Evolutionary conservation across 1,140 invertebrate species (phyloP).

Genomic region (Drosophila nigrodunni): DNA sequence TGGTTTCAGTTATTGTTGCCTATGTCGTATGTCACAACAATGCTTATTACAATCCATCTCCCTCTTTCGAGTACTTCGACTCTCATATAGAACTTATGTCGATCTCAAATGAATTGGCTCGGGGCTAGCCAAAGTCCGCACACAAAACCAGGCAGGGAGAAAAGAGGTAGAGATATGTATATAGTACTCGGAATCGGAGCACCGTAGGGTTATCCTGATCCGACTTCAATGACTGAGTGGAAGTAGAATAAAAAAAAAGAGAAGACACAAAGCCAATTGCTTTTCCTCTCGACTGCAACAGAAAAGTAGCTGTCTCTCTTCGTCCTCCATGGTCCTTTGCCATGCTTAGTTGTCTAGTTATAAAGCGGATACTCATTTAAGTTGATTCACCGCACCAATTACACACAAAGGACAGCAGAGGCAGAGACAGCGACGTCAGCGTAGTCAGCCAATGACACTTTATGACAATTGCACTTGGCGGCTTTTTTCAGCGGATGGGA

Average conservation of each 20-base stretch:
- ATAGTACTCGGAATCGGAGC: background rate
- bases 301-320: slow-evolving; percentile 8
- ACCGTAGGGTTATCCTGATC: background rate
- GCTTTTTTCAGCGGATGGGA: slow-evolving; percentile 31
- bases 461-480: slow-evolving; percentile 83
- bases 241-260: slow-evolving; percentile 49
- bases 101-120: background rate
- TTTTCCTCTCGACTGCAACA: slow-evolving; percentile 31
- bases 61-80: background rate
- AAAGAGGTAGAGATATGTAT: too few species aligned
- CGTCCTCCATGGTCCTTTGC: background rate
- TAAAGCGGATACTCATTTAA: slow-evolving; percentile 82
- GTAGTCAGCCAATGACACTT: slow-evolving; percentile 81
- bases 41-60: background rate
- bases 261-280: slow-evolving; percentile 67
- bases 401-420: slow-evolving; percentile 38
- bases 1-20: too few species aligned
- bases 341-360: slow-evolving; percentile 53
- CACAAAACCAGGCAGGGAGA: background rate
- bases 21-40: slow-evolving; percentile 5
- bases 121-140: background rate
- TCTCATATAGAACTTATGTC: background rate
- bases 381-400: slow-evolving; percentile 79
- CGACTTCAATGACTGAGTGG: slow-evolving; percentile 26
- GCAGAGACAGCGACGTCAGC: slow-evolving; percentile 3